Conservation (phyloP, 23 tunicate species). For the Diplosoma virens region DNA sequence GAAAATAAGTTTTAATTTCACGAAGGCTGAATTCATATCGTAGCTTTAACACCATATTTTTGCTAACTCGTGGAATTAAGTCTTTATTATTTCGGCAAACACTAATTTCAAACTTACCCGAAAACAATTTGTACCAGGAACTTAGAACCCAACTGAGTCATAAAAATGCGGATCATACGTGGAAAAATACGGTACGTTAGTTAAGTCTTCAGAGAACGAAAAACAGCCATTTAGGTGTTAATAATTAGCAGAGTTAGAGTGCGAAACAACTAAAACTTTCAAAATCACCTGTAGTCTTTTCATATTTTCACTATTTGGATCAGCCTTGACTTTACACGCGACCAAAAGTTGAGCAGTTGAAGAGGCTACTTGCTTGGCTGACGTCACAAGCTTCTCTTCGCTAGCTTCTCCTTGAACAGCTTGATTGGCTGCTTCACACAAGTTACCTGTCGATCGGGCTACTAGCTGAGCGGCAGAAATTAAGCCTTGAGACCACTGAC, state of each 20-base stretch:
- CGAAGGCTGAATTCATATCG: too few species aligned
- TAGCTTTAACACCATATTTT: too few species aligned
- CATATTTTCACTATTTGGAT: slow-evolving; percentile 97
- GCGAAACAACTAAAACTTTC: not conserved
- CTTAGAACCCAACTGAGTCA: not conserved
- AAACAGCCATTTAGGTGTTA: too few species aligned
- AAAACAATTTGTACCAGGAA: not conserved
- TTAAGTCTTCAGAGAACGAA: too few species aligned
- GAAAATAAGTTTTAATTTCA: too few species aligned
- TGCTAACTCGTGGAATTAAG: too few species aligned
- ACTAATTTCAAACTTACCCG: too few species aligned
- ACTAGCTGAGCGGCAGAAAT: slow-evolving; percentile 97
- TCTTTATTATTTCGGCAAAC: too few species aligned
- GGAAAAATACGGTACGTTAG: too few species aligned
- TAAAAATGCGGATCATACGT: not conserved
- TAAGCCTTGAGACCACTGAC: slow-evolving; percentile 93
- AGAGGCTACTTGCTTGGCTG: slow-evolving; percentile 91
- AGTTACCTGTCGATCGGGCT: slow-evolving; percentile 87
- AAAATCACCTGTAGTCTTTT: slow-evolving; percentile 73
- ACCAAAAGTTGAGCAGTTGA: slow-evolving; percentile 92
- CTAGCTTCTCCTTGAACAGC: slow-evolving; percentile 95
- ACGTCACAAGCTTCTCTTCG: slow-evolving; percentile 84
- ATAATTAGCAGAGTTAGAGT: too few species aligned
- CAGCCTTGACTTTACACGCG: slow-evolving; percentile 97
- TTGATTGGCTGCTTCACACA: slow-evolving; percentile 97